Base-by-base conservation (phyloP, 2,797 vertebrate genomes). In the Alectoris magna region DNA sequence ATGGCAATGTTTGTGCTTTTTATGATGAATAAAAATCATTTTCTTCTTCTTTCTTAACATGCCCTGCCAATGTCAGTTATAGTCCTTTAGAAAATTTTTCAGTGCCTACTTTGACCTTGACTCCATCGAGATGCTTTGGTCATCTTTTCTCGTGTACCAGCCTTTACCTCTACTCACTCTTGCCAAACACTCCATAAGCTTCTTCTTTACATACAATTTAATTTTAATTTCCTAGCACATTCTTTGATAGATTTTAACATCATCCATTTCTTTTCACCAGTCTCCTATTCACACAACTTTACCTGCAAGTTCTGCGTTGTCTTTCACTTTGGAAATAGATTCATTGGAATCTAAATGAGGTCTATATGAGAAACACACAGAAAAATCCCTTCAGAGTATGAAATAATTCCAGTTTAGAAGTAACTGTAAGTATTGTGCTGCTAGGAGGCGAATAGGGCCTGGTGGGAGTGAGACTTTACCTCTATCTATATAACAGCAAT, bases 11-110 rank as follows among this genome's bases (percentile, higher is more conserved):
- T 87, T 79, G 63, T 68, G n/a, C 31, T 67, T 90, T 95, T 87
- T 56, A 81, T 74, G 63, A 96, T 89, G 46, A 93, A 91, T 11
- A 94, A 84, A 88, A 71, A 63, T 2, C 16, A 66, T 70, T 91
- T 85, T 87, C 12, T 72, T 88, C 13, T 39, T 74, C 16, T 81
- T 87, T 58, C 27, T 84, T 86, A 62, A 74, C 10, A 23, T 41
- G 38, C 26, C 9, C 17, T 80, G 48, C 21, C 48, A 74, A 53
- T 93, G 81, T 78, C 88, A 78, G 43, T 41, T 53, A 36, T 71
- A 92, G 90, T 4, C 10, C 36, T 90, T 78, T 9, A 72, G 49
- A 74, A 96, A 83, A 85, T 59, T 85, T 56, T 72, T 27, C 21
- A 3, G 24, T 23, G 11, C 66, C 63, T 86, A 2, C 12, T 66